phyloP scores from a whole-genome alignment of 2,797 vertebrate species.

The Rhinoraja longicauda region DNA sequence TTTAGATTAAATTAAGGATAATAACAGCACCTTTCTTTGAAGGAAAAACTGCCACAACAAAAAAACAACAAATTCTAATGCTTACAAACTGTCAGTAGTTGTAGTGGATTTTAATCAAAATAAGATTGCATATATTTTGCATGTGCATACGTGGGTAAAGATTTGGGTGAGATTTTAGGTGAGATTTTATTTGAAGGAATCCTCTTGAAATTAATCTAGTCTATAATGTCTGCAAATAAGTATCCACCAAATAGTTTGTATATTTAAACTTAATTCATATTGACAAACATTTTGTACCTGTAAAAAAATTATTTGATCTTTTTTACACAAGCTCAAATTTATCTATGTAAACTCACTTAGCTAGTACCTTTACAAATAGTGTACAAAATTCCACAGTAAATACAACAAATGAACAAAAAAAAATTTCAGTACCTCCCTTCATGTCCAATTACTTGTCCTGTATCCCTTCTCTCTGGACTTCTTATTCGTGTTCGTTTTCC shows the following conservation, averaged over 20 bases:
- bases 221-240: neutral
- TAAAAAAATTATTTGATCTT: neutral
- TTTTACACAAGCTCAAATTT: too few relatives aligned
- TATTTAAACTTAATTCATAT: neutral
- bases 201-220: neutral
- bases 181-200: neutral
- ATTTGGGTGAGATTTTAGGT: neutral
- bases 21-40: neutral
- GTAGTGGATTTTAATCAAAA: neutral
- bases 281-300: neutral
- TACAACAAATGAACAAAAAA: neutral
- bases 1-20: neutral
- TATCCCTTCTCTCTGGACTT: constrained; percentile 60
- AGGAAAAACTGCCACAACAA: neutral
- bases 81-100: neutral
- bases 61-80: neutral
- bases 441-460: constrained; percentile 58
- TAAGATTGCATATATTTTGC: neutral
- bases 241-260: neutral
- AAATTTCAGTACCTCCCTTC: constrained; percentile 60
- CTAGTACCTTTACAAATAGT: neutral
- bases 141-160: neutral
- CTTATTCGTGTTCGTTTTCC: constrained; percentile 63
- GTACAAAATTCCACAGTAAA: neutral
- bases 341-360: neutral